phyloP scores from a whole-genome alignment of 37 sponge, comb jelly and placozoan genomes.

The Petrosia ficiformis region DNA sequence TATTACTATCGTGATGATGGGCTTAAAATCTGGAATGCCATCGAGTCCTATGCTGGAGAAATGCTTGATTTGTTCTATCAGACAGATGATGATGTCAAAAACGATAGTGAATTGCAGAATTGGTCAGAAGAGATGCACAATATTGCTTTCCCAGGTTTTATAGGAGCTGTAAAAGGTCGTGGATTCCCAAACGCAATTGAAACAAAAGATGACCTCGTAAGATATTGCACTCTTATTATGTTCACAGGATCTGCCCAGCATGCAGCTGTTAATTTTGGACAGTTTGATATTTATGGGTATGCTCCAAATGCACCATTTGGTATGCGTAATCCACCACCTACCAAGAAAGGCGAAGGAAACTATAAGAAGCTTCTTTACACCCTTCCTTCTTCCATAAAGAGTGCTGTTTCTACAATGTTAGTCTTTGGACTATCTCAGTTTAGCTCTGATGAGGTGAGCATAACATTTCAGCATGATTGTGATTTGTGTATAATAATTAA shows the following conservation, averaged over 20 bases:
- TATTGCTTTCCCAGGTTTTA: slow-evolving; percentile 23
- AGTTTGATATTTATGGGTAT: slow-evolving; percentile 53
- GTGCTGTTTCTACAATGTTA: neutral
- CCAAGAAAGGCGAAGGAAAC: slow-evolving; percentile 19
- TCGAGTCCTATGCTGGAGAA: slow-evolving; percentile 16
- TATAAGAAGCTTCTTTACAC: slow-evolving; percentile 24
- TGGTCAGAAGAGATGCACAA: slow-evolving; percentile 19
- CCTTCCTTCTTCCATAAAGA: slow-evolving; percentile 25
- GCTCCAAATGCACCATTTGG: slow-evolving; percentile 66
- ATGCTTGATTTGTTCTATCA: slow-evolving; percentile 45
- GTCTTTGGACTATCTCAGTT: slow-evolving; percentile 11
- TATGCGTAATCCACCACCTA: slow-evolving; percentile 44
- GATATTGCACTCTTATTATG: slow-evolving; percentile 55
- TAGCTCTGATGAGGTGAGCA: slow-evolving; percentile 35
- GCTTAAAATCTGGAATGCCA: no score
- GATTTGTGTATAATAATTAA: slow-evolving; percentile 10
- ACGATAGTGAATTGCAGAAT: no score
- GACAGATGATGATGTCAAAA: no score
- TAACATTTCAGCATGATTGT: neutral
- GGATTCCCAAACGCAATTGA: slow-evolving; percentile 55
- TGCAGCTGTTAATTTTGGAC: slow-evolving; percentile 73
- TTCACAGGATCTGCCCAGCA: slow-evolving; percentile 58
- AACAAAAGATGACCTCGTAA: slow-evolving; percentile 54
- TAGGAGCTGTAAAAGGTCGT: neutral
- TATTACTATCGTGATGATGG: slow-evolving; percentile 82